Base-by-base conservation (phyloP, 2,113 vertebrate species). In the Silurus meridionalis region DNA sequence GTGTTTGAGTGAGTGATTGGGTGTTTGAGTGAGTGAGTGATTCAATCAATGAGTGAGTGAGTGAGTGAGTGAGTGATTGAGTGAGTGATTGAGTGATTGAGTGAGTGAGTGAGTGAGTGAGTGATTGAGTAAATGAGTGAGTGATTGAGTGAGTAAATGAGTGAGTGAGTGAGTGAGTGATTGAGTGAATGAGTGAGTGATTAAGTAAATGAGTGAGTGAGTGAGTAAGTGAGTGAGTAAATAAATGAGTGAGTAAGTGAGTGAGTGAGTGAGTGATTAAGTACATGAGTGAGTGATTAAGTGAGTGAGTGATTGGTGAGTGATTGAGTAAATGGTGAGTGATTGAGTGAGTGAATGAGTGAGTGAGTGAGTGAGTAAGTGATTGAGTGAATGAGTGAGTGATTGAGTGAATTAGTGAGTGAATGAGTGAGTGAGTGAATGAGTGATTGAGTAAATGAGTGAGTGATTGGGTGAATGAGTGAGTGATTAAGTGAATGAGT, bases 251-350 rank as follows among this genome's bases (percentile, higher is more conserved):
- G 4, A 61, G 21, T 21, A 0, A 21, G 21, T 13, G 2, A 67
- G 28, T 67, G n/a, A 25, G 11, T 37, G 28, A 37, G n/a, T 69
- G 7, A 25, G 8, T 69, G 19, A 55, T 10, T n/a, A n/a, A n/a
- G n/a, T n/a, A n/a, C n/a, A 25, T 80, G 46, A 78, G 48, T 64
- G 46, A 28, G 57, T 79, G 55, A 57, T 50, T 69, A 61, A 67
- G 79, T 46, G 67, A 53, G 28, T 75, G 83, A 60, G 46, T 53
- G 75, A 81, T n/a, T n/a, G n/a, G 53, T 19, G 66, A 60, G 85
- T 0, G 9, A 82, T 84, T 89, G 87, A 88, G 83, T 87, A 88
- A 85, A n/a, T 80, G 88, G 83, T 37, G 71, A 61, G 69, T 66
- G 83, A 58, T 6, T 64, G 63, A n/a, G 21, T 64, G 23, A n/a